Evolutionary conservation across 2,113 vertebrate species (phyloP).

Genomic region (Microcebus tavaratra): DNA sequence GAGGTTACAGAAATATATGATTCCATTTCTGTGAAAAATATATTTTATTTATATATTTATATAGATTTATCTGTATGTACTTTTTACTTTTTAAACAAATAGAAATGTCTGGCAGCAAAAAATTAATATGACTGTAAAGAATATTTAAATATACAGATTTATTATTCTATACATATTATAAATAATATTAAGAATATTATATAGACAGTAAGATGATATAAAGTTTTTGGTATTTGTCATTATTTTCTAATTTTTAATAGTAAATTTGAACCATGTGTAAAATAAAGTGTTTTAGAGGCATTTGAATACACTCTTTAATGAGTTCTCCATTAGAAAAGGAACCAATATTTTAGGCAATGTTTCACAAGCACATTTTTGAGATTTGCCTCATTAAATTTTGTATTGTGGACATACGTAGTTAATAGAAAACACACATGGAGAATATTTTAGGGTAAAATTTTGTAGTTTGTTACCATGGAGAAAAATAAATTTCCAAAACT

Average conservation of each 20-base stretch:
- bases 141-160: not conserved
- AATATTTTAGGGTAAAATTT: conserved; percentile 36
- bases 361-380: conserved; percentile 46
- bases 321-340: not conserved
- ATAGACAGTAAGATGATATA: not conserved
- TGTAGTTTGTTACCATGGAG: conserved; percentile 54
- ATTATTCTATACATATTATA: not conserved
- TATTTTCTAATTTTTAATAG: conserved; percentile 4
- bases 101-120: not conserved
- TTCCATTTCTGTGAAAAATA: not conserved
- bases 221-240: not conserved
- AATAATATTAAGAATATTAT: not conserved
- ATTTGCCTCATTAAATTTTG: conserved; percentile 55
- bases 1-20: not conserved
- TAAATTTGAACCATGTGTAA: conserved; percentile 30
- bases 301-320: not conserved
- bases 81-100: not conserved
- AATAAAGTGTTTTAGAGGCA: not conserved
- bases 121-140: not conserved
- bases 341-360: not conserved
- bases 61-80: not conserved
- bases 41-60: not conserved
- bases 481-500: conserved; percentile 61
- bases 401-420: not conserved
- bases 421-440: conserved; percentile 58